A percentile compares a stretch with the other conserved stretches of the same genome.
These are phyloP conservation scores for Agriopis aurantiaria DNA, from an alignment of 2,888 invertebrate species.

Conservation along the genomic window DNA sequence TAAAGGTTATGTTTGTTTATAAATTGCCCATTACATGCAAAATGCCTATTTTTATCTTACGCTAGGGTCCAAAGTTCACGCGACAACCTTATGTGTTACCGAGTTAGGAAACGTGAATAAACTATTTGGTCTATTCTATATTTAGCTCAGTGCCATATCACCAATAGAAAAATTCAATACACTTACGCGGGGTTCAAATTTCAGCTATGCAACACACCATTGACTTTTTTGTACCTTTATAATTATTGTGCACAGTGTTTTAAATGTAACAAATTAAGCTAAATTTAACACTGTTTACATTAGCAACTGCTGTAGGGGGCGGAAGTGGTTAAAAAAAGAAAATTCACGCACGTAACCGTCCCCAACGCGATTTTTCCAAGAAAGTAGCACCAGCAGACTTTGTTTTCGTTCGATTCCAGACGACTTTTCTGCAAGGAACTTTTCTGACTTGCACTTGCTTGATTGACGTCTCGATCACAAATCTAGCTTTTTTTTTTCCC, in stretches of 20 bases:
- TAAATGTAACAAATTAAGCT: neutral
- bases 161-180: slow-evolving; percentile 6
- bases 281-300: neutral
- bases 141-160: slow-evolving; percentile 26
- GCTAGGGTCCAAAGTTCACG: slow-evolving; percentile 33
- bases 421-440: no score
- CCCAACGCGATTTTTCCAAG: slow-evolving; percentile 7
- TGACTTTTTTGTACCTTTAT: neutral
- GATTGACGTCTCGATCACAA: neutral
- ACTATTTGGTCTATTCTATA: slow-evolving; percentile 24
- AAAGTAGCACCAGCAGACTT: neutral
- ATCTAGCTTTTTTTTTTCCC: no score
- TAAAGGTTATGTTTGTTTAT: slow-evolving; percentile 16
- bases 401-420: slow-evolving; percentile 14
- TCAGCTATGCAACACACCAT: slow-evolving; percentile 15
- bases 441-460: slow-evolving; percentile 16
- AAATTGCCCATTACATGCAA: slow-evolving; percentile 10
- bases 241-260: neutral
- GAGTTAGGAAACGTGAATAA: slow-evolving; percentile 3
- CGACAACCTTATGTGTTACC: slow-evolving; percentile 26
- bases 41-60: slow-evolving; percentile 19
- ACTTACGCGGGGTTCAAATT: slow-evolving; percentile 28
- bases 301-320: neutral
- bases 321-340: neutral
- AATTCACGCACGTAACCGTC: slow-evolving; percentile 9